A percentile compares a stretch with the other conserved stretches of the same genome.
Conservation (phyloP, 2,797 vertebrate genomes). For the Hyperoplus lanceolatus region DNA sequence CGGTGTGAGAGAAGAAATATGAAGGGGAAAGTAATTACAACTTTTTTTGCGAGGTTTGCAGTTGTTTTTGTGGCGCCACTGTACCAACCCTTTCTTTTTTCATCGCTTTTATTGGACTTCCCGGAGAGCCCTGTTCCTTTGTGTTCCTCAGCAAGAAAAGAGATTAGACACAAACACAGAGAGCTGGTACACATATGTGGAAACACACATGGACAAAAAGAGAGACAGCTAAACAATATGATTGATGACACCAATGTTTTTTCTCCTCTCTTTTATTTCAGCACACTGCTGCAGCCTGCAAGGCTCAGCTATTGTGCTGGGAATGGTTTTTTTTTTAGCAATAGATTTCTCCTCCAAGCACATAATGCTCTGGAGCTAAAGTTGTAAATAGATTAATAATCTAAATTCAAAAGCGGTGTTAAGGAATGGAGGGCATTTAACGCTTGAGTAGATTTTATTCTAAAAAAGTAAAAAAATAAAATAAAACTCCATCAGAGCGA, state of each 20-base stretch:
- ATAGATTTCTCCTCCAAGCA: slow-evolving; percentile 29
- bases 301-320: slow-evolving; percentile 20
- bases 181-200: slow-evolving; percentile 26
- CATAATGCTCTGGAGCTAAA: slow-evolving; percentile 28
- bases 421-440: slow-evolving; percentile 20
- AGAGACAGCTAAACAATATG: background rate
- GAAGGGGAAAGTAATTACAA: slow-evolving; percentile 80
- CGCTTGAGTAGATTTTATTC: slow-evolving; percentile 24
- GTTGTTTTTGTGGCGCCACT: slow-evolving; percentile 61
- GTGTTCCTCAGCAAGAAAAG: slow-evolving; percentile 51
- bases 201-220: slow-evolving; percentile 22
- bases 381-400: slow-evolving; percentile 6
- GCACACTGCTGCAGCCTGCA: slow-evolving; percentile 26
- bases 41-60: slow-evolving; percentile 74
- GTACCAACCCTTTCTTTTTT: slow-evolving; percentile 70
- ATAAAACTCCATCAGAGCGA: slow-evolving; percentile 16
- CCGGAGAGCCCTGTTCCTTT: slow-evolving; percentile 52
- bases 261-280: slow-evolving; percentile 37
- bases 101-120: slow-evolving; percentile 77
- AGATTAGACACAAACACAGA: slow-evolving; percentile 60
- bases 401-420: slow-evolving; percentile 7
- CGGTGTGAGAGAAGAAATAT: slow-evolving; percentile 62
- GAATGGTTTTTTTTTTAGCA: slow-evolving; percentile 36
- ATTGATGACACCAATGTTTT: slow-evolving; percentile 59
- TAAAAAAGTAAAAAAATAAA: slow-evolving; percentile 7